phyloP scores from a whole-genome alignment of 2,113 vertebrate genomes.

The Morone saxatilis region DNA sequence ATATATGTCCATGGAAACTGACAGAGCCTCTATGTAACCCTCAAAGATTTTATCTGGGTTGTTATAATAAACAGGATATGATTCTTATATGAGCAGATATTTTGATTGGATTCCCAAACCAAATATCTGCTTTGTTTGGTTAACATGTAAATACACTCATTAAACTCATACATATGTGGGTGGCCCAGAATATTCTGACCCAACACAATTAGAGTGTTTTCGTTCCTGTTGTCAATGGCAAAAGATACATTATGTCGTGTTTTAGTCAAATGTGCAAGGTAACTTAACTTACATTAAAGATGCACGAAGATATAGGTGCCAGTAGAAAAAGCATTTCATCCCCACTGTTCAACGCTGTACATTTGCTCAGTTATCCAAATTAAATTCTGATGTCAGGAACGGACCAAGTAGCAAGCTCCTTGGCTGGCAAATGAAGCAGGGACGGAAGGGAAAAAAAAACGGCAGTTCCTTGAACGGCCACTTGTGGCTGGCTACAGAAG shows the following conservation, averaged over 20 bases:
- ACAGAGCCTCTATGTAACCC: neutral
- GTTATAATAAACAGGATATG: constrained; percentile 58
- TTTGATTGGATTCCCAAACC: neutral
- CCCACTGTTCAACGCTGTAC: neutral
- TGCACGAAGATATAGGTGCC: neutral
- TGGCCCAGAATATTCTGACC: constrained; percentile 28
- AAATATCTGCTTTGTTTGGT: constrained; percentile 32
- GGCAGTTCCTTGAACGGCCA: too few relatives aligned
- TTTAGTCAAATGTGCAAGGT: neutral
- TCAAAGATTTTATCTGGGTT: constrained; percentile 23
- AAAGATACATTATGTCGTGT: neutral
- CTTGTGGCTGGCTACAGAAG: too few relatives aligned
- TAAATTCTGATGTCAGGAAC: too few relatives aligned
- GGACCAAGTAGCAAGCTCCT: too few relatives aligned
- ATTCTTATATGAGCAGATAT: constrained; percentile 33
- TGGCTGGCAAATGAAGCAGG: too few relatives aligned
- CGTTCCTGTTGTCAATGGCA: neutral
- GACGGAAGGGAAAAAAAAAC: too few relatives aligned
- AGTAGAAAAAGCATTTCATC: neutral
- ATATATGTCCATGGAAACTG: neutral
- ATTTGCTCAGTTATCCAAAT: neutral
- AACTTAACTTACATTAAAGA: neutral
- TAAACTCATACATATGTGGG: constrained; percentile 29
- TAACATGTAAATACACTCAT: constrained; percentile 45
- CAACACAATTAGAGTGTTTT: neutral